phyloP scores from a whole-genome alignment of 2,888 invertebrate species.

The Bhutanitis thaidina region DNA sequence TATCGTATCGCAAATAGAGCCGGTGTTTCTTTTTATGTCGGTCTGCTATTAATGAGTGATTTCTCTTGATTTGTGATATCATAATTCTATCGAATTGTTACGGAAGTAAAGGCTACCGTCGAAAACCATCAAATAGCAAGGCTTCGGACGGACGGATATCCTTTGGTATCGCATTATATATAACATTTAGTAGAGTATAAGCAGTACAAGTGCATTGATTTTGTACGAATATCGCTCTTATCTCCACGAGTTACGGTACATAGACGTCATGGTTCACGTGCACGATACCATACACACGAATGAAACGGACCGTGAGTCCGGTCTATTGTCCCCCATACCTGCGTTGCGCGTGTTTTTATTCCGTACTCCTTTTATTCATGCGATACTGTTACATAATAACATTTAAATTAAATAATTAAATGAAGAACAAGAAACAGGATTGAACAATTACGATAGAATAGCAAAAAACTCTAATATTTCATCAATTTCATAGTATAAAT shows the following conservation, averaged over 20 bases:
- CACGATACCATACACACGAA: conserved; percentile 1
- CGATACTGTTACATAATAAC: too few relatives aligned
- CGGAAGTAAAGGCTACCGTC: conserved; percentile 1
- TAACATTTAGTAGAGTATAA: neutral
- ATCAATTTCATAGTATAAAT: too few relatives aligned
- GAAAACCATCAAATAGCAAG: conserved; percentile 18
- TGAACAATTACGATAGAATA: too few relatives aligned
- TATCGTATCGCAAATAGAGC: too few relatives aligned
- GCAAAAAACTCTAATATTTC: too few relatives aligned
- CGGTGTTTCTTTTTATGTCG: too few relatives aligned
- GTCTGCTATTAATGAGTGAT: too few relatives aligned
- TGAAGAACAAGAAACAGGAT: too few relatives aligned
- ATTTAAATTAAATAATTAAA: too few relatives aligned
- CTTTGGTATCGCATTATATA: conserved; percentile 15
- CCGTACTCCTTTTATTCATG: neutral
- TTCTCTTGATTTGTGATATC: neutral
- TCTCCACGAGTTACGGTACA: neutral
- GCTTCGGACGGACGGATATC: conserved; percentile 17
- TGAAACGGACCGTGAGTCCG: conserved; percentile 19
- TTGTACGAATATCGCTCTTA: conserved; percentile 2
- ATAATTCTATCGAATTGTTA: conserved; percentile 4
- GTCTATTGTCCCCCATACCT: conserved; percentile 20
- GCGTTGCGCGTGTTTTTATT: conserved; percentile 1
- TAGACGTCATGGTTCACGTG: neutral
- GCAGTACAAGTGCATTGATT: neutral